Base-by-base conservation (phyloP, 2,888 invertebrate species). In the Drosophila anomelani region DNA sequence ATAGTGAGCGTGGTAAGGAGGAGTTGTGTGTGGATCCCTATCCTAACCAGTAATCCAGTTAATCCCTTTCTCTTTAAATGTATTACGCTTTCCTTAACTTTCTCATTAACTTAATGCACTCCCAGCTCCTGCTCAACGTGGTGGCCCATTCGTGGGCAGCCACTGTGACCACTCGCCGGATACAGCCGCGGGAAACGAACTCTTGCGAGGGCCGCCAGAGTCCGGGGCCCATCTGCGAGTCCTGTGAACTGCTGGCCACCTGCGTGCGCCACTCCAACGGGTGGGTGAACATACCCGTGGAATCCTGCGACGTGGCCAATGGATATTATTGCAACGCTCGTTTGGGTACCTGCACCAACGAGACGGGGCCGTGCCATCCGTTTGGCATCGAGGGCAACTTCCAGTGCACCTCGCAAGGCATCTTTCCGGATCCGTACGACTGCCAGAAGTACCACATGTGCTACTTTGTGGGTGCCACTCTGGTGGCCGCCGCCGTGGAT, bases 401-500 rank as follows among this genome's bases (percentile, higher is more conserved):
- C 26, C 92, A 91, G 41, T 92, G 92, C 77, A 92, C 92, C 3
- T 91, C 92, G 1, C 91, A 92, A 43, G 92, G 92, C 47, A 83
- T 92, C 20, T 92, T 92, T 39, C 92, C 93, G 3, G 92, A 92
- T 90, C 92, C 92, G 4, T 92, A 92, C 41, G 92, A 92, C 63
- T 92, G 92, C 55, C 92, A 92, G 77, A 91, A 90, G 60, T 92
- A 93, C 67, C 93, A 92, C 56, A 92, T 92, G 91, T 92, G 92
- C 60, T 91, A 92, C 61, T 91, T 91, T 69, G 90, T 91, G 34
- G 89, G 86, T 36, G 81, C 88, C 13, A 91, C 92, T n/a, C 62
- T 92, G 26, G 91, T 93, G 4, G 90, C 92, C 4, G 91, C 90
- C 7, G 90, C 90, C 36, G 89, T 92, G 3, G 91, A 92, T n/a